These are phyloP conservation scores for Mystacornis crossleyi DNA, from an alignment of 2,113 vertebrate species.

Conservation along the genomic window DNA sequence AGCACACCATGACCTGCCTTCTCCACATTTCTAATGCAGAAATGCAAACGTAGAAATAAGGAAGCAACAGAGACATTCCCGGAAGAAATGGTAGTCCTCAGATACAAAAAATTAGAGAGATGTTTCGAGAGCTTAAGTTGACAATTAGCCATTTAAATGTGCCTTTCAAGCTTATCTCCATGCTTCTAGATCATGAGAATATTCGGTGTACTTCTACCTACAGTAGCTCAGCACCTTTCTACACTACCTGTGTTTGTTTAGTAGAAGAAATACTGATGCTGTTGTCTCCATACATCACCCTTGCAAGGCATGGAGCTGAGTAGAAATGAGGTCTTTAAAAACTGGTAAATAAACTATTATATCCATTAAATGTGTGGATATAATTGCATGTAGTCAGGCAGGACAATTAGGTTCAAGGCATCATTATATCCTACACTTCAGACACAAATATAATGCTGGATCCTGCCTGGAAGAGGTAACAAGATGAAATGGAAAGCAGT, in stretches of 20 bases:
- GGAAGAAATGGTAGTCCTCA: neutral
- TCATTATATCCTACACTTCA: neutral
- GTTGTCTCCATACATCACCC: neutral
- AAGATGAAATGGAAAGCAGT: neutral
- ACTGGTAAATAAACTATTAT: neutral
- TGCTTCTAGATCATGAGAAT: neutral
- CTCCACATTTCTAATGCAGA: neutral
- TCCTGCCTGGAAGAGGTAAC: neutral
- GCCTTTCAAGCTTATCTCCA: neutral
- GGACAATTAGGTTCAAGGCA: neutral
- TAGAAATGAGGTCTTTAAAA: neutral
- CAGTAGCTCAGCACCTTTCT: neutral
- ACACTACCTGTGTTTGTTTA: neutral
- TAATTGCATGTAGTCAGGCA: neutral
- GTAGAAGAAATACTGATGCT: neutral
- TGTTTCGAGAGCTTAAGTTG: neutral
- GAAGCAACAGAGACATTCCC: neutral
- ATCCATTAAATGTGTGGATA: neutral
- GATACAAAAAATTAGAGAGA: neutral
- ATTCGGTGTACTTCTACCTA: neutral
- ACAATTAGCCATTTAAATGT: neutral
- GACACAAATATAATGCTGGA: neutral
- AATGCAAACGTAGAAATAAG: neutral
- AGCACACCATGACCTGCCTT: neutral
- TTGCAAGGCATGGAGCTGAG: neutral